Base-by-base conservation (phyloP, 2,797 vertebrate species). In the Pampus argenteus region DNA sequence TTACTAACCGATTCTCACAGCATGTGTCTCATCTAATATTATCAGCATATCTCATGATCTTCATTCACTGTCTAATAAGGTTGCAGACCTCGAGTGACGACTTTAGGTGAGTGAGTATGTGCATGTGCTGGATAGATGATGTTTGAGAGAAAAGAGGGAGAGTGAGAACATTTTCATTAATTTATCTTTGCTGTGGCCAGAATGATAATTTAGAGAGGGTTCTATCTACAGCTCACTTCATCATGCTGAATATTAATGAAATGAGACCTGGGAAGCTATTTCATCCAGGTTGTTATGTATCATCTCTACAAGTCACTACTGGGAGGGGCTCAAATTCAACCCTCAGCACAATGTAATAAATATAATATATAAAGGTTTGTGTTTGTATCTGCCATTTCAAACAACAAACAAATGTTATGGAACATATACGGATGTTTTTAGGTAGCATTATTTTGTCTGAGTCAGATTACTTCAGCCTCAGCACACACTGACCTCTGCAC, bases 11-110 rank as follows among this genome's bases (percentile, higher is more conserved):
- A 92, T 51, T 79, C 75, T 79, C 75, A 82, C 56, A 71, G 59
- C 60, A 38, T 58, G 71, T 89, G 84, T 86, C 86, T 90, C 76
- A 84, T 87, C 77, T 82, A 66, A 83, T 80, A 83, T 86, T 75
- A 82, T 79, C 70, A 79, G 67, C 67, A 74, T 67, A 86, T 81
- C 83, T 86, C 77, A 86, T 87, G 61, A 84, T 80, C 65, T 84
- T 82, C 66, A 83, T 75, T 85, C 71, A 78, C 55, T 74, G 65
- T 76, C 61, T 79, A 85, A 88, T 90, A 85, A 79, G 78, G 71
- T 62, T 83, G 56, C 51, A 87, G 81, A 77, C 68, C 55, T 74
- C 6, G n/a, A 59, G 56, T 70, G 63, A 82, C 68, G 62, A 25
- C 40, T 61, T 8, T 55, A 78, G 74, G 67, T 81, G 78, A 75